Conservation (phyloP, 2,113 vertebrate species). For the Gasterosteus aculeatus region DNA sequence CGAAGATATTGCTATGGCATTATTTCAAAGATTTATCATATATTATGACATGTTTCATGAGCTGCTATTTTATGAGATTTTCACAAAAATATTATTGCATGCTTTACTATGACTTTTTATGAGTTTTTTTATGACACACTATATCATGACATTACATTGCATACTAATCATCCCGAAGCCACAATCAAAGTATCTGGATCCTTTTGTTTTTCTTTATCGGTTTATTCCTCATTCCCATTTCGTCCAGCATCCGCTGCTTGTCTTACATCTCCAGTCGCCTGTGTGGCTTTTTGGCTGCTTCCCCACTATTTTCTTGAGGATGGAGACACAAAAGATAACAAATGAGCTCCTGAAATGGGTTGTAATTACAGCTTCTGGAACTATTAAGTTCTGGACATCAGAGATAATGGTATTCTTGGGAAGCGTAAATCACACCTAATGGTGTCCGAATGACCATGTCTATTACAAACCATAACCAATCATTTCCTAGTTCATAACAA, state of each 20-base stretch:
- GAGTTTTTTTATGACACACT: not conserved
- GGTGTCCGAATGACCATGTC: not conserved
- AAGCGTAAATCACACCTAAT: not conserved
- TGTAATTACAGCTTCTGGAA: not conserved
- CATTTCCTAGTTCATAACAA: not conserved
- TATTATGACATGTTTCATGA: not conserved
- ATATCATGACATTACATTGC: not conserved
- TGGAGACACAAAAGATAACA: not conserved
- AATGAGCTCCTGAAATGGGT: not conserved
- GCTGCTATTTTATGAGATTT: no score
- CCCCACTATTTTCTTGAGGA: conserved; percentile 80
- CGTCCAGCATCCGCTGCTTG: not conserved
- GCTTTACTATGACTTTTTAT: not conserved
- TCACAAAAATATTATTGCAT: not conserved
- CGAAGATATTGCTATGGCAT: not conserved
- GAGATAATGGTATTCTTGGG: not conserved
- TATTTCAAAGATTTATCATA: not conserved
- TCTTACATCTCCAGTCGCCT: conserved; percentile 48
- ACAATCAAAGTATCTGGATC: not conserved
- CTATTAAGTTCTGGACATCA: not conserved
- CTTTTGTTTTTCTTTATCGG: conserved; percentile 55
- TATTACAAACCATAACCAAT: not conserved
- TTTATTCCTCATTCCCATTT: not conserved
- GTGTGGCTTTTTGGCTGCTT: conserved; percentile 91
- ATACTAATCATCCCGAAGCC: not conserved